Percentiles rank a stretch among this genome's conserved stretches.
These are phyloP conservation scores for Drosophila chauvacae DNA, from an alignment of 1,140 invertebrate species.

Conservation along the genomic window DNA sequence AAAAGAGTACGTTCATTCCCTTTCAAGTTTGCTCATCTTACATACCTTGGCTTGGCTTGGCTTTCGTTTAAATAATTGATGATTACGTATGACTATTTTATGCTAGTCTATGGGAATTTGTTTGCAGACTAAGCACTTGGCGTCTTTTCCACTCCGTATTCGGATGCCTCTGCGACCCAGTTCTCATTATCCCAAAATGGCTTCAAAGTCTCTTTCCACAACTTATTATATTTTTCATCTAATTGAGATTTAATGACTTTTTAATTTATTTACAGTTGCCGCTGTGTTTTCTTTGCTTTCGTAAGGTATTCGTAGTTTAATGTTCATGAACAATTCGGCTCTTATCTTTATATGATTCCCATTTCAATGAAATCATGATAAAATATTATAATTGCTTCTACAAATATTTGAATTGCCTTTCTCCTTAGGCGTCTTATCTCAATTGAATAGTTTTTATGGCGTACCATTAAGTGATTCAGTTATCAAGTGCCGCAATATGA, in stretches of 20 bases:
- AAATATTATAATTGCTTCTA: constrained; percentile 3
- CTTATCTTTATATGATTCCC: not conserved
- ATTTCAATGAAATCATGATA: constrained; percentile 1
- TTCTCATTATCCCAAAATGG: constrained; percentile 1
- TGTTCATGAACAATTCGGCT: not conserved
- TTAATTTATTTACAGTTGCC: constrained; percentile 6
- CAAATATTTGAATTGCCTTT: constrained; percentile 11
- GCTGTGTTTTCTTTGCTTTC: not conserved
- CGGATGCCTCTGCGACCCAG: constrained; percentile 13
- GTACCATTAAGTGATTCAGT: constrained; percentile 9
- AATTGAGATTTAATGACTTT: constrained; percentile 19
- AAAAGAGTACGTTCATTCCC: constrained; percentile 8
- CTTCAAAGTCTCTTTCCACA: constrained; percentile 1
- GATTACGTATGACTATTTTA: constrained; percentile 10
- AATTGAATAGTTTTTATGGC: constrained; percentile 1
- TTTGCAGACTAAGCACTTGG: constrained; percentile 11
- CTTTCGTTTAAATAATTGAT: constrained; percentile 13
- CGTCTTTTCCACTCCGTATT: not conserved
- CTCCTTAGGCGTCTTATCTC: not conserved
- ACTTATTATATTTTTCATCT: constrained; percentile 1
- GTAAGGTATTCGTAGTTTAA: not conserved
- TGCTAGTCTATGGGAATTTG: constrained; percentile 15
- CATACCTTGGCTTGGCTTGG: not conserved
- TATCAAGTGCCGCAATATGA: not conserved
- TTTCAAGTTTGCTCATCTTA: not conserved